phyloP scores from a whole-genome alignment of 2,888 invertebrate species.

The Tridacna gigas region DNA sequence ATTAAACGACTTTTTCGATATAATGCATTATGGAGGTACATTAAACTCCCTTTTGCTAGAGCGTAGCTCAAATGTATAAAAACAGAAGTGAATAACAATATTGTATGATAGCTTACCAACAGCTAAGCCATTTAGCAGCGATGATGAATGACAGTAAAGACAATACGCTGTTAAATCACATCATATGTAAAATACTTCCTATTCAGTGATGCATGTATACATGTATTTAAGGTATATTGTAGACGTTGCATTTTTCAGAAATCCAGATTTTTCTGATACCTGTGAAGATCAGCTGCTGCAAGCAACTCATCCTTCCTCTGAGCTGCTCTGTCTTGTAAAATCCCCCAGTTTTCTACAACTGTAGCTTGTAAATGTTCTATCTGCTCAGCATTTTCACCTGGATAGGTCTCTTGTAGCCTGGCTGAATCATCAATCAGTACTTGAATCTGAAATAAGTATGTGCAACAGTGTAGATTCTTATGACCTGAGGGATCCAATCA shows the following conservation, averaged over 20 bases:
- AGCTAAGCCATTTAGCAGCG: too few species aligned
- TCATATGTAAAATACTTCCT: too few species aligned
- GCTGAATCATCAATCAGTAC: slow-evolving; percentile 96
- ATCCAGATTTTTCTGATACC: slow-evolving; percentile 85
- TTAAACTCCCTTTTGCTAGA: too few species aligned
- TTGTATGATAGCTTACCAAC: too few species aligned
- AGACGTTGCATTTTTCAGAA: neutral
- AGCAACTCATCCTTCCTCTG: slow-evolving; percentile 92
- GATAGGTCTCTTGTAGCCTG: slow-evolving; percentile 93
- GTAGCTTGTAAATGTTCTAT: slow-evolving; percentile 94
- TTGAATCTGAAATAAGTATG: slow-evolving; percentile 85
- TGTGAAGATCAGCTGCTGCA: slow-evolving; percentile 94
- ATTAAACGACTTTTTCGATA: too few species aligned
- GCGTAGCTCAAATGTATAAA: too few species aligned
- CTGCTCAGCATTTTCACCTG: slow-evolving; percentile 95
- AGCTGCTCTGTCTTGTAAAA: slow-evolving; percentile 92
- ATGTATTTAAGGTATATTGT: neutral
- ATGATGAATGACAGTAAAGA: too few species aligned
- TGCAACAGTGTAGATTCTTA: neutral
- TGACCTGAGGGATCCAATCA: too few species aligned
- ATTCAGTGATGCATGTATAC: neutral
- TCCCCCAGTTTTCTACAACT: slow-evolving; percentile 94
- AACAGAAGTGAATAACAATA: too few species aligned
- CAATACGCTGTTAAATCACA: too few species aligned
- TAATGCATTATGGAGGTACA: too few species aligned